A percentile compares a stretch with the other conserved stretches of the same genome.
Conservation (phyloP, 2,797 vertebrate genomes). For the Helicolenus hilgendorfi region DNA sequence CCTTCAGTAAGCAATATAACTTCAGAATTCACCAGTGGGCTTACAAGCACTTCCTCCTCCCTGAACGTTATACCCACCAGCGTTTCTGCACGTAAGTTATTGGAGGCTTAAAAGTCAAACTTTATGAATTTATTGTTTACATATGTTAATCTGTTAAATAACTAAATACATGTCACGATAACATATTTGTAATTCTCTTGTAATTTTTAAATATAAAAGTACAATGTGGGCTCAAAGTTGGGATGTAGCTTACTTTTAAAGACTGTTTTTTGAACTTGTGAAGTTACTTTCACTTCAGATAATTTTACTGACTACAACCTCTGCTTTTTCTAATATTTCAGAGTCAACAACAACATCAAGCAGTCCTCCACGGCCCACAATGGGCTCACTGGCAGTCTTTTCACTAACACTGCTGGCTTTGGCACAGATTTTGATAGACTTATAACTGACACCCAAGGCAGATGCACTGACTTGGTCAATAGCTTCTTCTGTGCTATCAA, state of each 20-base stretch:
- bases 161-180: neutral
- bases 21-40: neutral
- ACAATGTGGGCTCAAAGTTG: neutral
- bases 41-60: neutral
- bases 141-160: neutral
- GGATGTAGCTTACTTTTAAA: neutral
- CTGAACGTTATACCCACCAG: constrained; percentile 35
- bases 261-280: neutral
- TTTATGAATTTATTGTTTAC: neutral
- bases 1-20: neutral
- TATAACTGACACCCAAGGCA: constrained; percentile 5
- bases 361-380: constrained; percentile 16
- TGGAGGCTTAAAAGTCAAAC: neutral
- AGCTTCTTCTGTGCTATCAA: neutral
- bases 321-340: constrained; percentile 55
- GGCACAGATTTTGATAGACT: constrained; percentile 34
- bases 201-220: neutral
- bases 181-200: neutral
- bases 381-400: constrained; percentile 40
- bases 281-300: neutral
- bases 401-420: constrained; percentile 52
- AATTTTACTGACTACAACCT: neutral
- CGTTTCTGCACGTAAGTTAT: constrained; percentile 56
- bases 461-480: neutral
- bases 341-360: constrained; percentile 49